These are phyloP conservation scores for Philotrypesis tridentata DNA, from an alignment of 1,140 invertebrate genomes.

Conservation along the genomic window DNA sequence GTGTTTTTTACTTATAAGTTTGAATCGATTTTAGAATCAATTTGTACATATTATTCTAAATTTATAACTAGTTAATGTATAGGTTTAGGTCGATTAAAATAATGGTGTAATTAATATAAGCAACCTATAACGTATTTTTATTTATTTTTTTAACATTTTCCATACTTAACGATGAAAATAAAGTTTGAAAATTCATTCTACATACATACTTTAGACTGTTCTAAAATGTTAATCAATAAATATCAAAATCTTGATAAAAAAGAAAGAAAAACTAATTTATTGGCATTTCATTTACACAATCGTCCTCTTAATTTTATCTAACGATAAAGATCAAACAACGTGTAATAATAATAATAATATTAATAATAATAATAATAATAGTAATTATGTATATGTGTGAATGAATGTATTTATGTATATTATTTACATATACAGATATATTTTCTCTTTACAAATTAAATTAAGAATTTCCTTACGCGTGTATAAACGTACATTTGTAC, in stretches of 20 bases:
- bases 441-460: conserved; percentile 63
- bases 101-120: conserved; percentile 13
- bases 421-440: conserved; percentile 53
- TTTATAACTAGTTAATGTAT: background rate
- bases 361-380: conserved; percentile 43
- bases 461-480: conserved; percentile 57
- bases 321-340: conserved; percentile 60
- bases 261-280: conserved; percentile 65
- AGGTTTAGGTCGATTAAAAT: conserved; percentile 11
- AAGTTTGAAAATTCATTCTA: conserved; percentile 16
- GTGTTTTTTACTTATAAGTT: background rate
- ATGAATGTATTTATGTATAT: conserved; percentile 54
- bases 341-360: conserved; percentile 29
- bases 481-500: conserved; percentile 58
- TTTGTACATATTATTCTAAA: background rate
- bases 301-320: conserved; percentile 52
- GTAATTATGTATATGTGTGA: conserved; percentile 56
- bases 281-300: conserved; percentile 63
- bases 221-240: conserved; percentile 28
- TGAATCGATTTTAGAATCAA: background rate
- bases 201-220: conserved; percentile 33
- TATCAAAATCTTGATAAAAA: conserved; percentile 34
- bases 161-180: conserved; percentile 23
- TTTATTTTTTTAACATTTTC: conserved; percentile 38
- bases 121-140: conserved; percentile 19